Percentiles rank a stretch among this genome's conserved stretches.
These are phyloP conservation scores for Ellobium chinense DNA, from an alignment of 2,888 invertebrate genomes.

Conservation along the genomic window DNA sequence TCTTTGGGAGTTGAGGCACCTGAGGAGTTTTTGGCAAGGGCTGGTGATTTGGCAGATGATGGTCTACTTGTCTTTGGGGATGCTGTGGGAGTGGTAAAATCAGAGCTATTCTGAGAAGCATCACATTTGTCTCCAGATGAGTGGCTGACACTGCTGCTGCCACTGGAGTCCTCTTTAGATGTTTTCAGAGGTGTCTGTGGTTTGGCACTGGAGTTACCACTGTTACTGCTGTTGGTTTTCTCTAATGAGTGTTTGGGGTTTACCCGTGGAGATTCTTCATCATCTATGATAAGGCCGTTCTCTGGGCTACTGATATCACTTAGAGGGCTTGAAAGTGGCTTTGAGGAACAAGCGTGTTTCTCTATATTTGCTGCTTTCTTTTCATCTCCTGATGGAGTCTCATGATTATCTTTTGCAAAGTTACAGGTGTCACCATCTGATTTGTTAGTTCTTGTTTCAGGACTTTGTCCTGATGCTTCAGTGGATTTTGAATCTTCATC, in stretches of 20 bases:
- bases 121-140: not conserved
- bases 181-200: conserved; percentile 13
- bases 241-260: not conserved
- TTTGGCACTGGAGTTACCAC: conserved; percentile 18
- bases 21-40: conserved; percentile 18
- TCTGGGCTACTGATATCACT: conserved; percentile 77
- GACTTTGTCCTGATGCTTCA: not conserved
- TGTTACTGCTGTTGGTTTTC: not conserved
- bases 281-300: conserved; percentile 78
- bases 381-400: not conserved
- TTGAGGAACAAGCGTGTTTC: not conserved
- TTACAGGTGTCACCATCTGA: not conserved
- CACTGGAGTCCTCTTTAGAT: conserved; percentile 3
- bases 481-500: conserved; percentile 49
- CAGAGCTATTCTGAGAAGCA: conserved; percentile 1
- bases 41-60: conserved; percentile 22
- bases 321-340: conserved; percentile 57
- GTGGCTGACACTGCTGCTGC: not conserved
- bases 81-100: not conserved
- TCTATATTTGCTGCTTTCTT: not conserved
- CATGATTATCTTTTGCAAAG: not conserved
- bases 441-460: not conserved
- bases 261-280: conserved; percentile 55
- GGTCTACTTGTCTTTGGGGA: conserved; percentile 12
- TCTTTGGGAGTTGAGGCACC: conserved; percentile 38